Evolutionary conservation across 2,113 vertebrate genomes (phyloP), one percentile per base, ranked within the genome.

Genomic region (Irena cyanogastra): DNA sequence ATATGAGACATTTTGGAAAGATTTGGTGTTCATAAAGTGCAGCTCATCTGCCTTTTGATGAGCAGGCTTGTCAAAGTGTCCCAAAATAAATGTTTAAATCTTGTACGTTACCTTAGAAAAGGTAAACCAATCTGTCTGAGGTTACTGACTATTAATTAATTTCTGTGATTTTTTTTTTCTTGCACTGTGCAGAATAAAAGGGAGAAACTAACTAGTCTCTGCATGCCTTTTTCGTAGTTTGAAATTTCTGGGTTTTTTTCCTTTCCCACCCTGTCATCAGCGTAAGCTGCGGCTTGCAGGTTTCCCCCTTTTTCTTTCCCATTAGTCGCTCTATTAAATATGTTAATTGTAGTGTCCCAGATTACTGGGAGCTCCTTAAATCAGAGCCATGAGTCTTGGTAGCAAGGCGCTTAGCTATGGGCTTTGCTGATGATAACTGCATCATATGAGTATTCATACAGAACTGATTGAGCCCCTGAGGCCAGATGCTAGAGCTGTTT

Each of bases 261-360:
- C 52, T 94, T 89, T 90, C 26, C 23, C 20, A 69, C 37, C 28
- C 72, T 57, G 27, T 39, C 89, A 54, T 87, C 68, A 75, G 26
- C 6, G 9, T 75, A 90, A 94, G 56, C 69, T 90, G 64, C 0
- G 1, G 28, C 89, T 72, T 50, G 24, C 53, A 90, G 52, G 60
- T 87, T 89, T 93, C 31, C 72, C 70, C 49, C 57, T 92, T 85
- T 78, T 95, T 83, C 94, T 92, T 95, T 94, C 76, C 83, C 86
- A 93, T 97, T 97, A 95, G 95, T 93, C 77, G 95, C 92, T 97
- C 90, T 95, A 96, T 96, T 97, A 97, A 97, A 94, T 95, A 96
- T 96, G 94, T 96, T 97, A 97, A 97, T 94, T 97, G 90, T 94
- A 87, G 72, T 87, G 83, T 93, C 93, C 94, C 88, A 96, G 95